These are phyloP conservation scores for Rhagoletis zephyria DNA, from an alignment of 1,140 invertebrate species.

Conservation along the genomic window DNA sequence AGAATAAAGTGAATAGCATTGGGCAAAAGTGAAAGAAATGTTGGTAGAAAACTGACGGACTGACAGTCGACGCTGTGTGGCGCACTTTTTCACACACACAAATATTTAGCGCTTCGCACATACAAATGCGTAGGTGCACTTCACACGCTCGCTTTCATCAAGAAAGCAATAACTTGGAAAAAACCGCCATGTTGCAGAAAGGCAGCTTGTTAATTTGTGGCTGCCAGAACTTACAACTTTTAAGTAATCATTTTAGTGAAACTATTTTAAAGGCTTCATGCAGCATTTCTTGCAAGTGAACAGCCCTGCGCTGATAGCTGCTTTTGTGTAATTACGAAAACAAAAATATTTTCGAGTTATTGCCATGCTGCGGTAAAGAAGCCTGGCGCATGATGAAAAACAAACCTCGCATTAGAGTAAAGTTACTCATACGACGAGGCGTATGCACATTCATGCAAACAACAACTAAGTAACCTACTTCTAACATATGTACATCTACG, in stretches of 20 bases:
- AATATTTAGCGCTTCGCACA: not conserved
- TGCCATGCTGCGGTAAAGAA: not conserved
- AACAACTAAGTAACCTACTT: constrained; percentile 23
- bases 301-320: too few relatives aligned
- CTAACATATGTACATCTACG: not conserved
- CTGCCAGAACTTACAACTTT: not conserved
- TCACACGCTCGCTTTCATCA: not conserved
- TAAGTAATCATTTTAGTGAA: too few relatives aligned
- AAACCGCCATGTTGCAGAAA: not conserved
- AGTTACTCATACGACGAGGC: constrained; percentile 11
- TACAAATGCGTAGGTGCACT: not conserved
- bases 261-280: too few relatives aligned
- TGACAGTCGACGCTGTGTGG: not conserved
- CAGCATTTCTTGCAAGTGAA: too few relatives aligned
- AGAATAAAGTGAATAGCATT: constrained; percentile 6
- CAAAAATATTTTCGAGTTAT: not conserved
- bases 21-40: not conserved
- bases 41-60: not conserved
- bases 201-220: not conserved
- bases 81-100: not conserved
- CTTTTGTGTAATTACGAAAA: not conserved
- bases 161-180: not conserved
- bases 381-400: not conserved
- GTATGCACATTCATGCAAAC: not conserved
- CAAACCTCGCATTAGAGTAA: not conserved